These are phyloP conservation scores for Stegana nigrithorax DNA, from an alignment of 2,888 invertebrate species.

Conservation along the genomic window DNA sequence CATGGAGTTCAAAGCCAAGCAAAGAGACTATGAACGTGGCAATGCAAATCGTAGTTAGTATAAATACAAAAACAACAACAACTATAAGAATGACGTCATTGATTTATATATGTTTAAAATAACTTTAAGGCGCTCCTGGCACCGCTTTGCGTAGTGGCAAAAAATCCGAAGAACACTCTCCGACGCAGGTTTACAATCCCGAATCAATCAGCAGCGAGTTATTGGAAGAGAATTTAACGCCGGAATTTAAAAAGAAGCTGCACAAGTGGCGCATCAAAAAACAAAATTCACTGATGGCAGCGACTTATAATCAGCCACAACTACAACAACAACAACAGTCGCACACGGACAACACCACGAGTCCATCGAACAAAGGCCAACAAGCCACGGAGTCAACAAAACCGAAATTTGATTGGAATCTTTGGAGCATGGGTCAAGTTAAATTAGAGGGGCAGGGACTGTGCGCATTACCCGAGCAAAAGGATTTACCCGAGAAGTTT, in stretches of 20 bases:
- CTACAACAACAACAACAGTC: conserved; percentile 43
- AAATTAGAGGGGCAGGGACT: conserved; percentile 67
- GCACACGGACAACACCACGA: conserved; percentile 39
- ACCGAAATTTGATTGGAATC: conserved; percentile 73
- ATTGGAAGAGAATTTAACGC: conserved; percentile 78
- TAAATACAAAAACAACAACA: conserved; percentile 31
- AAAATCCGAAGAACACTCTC: conserved; percentile 56
- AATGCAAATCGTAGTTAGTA: conserved; percentile 54
- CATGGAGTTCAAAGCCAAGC: conserved; percentile 80
- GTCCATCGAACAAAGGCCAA: conserved; percentile 48
- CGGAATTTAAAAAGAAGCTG: conserved; percentile 85
- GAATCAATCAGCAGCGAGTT: conserved; percentile 61
- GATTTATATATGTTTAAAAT: not conserved
- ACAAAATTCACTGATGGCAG: conserved; percentile 44
- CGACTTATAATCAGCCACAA: not conserved
- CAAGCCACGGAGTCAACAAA: conserved; percentile 63
- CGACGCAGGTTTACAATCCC: conserved; percentile 50
- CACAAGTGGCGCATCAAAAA: conserved; percentile 84
- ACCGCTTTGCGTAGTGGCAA: conserved; percentile 35
- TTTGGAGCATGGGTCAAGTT: conserved; percentile 72
- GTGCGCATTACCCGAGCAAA: conserved; percentile 72
- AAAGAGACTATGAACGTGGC: conserved; percentile 70
- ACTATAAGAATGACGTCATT: not conserved
- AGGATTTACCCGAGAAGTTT: conserved; percentile 84
- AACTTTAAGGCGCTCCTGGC: not conserved